Evolutionary conservation across 2,113 vertebrate genomes (phyloP).

Genomic region (Megaleporinus macrocephalus): DNA sequence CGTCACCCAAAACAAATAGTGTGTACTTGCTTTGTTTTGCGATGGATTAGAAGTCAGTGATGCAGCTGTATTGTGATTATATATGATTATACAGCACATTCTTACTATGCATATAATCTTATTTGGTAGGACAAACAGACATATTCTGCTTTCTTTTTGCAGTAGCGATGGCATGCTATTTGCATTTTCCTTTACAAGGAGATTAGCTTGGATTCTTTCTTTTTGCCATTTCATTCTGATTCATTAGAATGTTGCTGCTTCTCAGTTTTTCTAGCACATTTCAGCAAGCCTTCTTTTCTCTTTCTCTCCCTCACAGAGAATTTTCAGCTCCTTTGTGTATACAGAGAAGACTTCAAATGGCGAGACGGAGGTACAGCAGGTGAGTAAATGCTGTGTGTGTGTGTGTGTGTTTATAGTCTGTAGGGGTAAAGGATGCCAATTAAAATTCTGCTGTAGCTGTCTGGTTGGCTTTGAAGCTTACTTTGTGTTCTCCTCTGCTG

Average conservation of each 20-base stretch:
- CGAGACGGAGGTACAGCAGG: constrained; percentile 98
- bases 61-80: no score
- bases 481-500: constrained; percentile 55
- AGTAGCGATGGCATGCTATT: not conserved
- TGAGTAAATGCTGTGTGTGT: constrained; percentile 74
- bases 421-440: constrained; percentile 67
- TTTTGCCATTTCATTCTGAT: not conserved
- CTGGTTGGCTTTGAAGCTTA: constrained; percentile 72
- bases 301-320: constrained; percentile 82
- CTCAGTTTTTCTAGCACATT: constrained; percentile 15
- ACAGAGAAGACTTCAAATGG: constrained; percentile 97
- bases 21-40: no score
- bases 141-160: not conserved
- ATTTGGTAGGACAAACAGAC: not conserved
- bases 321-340: constrained; percentile 98
- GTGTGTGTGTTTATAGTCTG: constrained; percentile 50
- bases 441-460: constrained; percentile 73
- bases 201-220: not conserved
- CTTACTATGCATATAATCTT: not conserved
- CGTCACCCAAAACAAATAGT: no score
- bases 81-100: not conserved
- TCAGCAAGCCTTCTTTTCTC: constrained; percentile 30
- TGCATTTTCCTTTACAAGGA: not conserved
- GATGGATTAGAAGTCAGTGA: not conserved
- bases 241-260: not conserved